A percentile compares a stretch with the other conserved stretches of the same genome.
Evolutionary conservation across 2,113 vertebrate species (phyloP).

Genomic region (Nothobranchius furzeri): DNA sequence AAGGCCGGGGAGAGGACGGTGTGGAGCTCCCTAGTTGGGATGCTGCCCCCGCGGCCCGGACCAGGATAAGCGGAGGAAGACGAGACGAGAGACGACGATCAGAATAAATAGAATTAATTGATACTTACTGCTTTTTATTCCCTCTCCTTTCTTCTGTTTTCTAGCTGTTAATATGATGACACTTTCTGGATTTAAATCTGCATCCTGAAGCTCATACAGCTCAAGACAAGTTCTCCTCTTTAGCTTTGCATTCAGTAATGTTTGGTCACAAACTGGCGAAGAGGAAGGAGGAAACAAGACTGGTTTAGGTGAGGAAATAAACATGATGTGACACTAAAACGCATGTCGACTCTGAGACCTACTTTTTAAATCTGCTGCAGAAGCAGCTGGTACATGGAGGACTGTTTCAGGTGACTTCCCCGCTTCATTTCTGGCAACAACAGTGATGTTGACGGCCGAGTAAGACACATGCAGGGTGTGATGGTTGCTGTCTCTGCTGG

Average conservation of each 20-base stretch:
- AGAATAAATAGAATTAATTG: no score
- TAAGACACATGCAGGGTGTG: conserved; percentile 33
- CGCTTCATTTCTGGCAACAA: conserved; percentile 55
- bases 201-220: conserved; percentile 62
- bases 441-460: conserved; percentile 53
- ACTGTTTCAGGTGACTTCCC: conserved; percentile 45
- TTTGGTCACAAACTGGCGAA: conserved; percentile 58
- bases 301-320: neutral
- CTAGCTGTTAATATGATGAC: conserved; percentile 15
- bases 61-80: no score
- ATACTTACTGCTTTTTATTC: conserved; percentile 39
- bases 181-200: conserved; percentile 13
- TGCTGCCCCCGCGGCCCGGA: no score
- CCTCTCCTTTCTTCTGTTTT: neutral
- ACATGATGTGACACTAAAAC: neutral
- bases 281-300: neutral
- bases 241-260: neutral
- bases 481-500: neutral
- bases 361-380: conserved; percentile 50
- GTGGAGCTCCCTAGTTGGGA: no score
- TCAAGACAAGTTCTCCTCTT: conserved; percentile 49
- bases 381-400: conserved; percentile 21
- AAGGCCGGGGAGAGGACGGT: no score
- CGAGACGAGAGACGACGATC: no score
- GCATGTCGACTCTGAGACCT: neutral